Percentiles rank a stretch among this genome's conserved stretches.
These are phyloP conservation scores for Amblyjoppa fuscipennis DNA, from an alignment of 2,888 invertebrate species.

Conservation along the genomic window DNA sequence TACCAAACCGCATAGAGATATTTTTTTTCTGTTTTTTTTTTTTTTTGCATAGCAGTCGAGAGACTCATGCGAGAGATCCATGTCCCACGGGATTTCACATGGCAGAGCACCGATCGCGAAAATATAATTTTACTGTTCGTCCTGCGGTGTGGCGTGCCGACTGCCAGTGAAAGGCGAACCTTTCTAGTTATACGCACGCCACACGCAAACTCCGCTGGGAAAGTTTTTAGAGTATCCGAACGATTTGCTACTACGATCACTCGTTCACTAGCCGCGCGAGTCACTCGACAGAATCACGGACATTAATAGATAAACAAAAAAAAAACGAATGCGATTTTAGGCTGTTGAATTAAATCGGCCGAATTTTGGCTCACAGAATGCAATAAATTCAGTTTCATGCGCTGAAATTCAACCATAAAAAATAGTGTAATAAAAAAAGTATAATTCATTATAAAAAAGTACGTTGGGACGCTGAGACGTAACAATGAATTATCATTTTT, in stretches of 20 bases:
- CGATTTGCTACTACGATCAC: conserved; percentile 31
- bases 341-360: too few relatives aligned
- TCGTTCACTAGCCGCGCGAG: not conserved
- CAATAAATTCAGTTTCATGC: too few relatives aligned
- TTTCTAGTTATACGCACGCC: conserved; percentile 48
- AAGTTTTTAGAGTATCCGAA: conserved; percentile 55
- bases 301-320: not conserved
- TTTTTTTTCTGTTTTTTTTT: not conserved
- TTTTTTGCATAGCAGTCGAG: not conserved
- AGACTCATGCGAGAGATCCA: not conserved
- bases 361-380: too few relatives aligned
- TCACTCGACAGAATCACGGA: not conserved
- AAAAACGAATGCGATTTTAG: not conserved
- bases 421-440: too few relatives aligned
- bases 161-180: conserved; percentile 45
- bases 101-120: conserved; percentile 20
- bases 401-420: too few relatives aligned
- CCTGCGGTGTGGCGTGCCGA: conserved; percentile 32
- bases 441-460: too few relatives aligned
- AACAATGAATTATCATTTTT: too few relatives aligned
- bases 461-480: too few relatives aligned
- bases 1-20: conserved; percentile 20
- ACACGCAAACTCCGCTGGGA: conserved; percentile 37
- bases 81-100: conserved; percentile 13
- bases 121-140: conserved; percentile 45